Base-by-base conservation (phyloP, 2,888 invertebrate genomes). In the Aphodius granarius region DNA sequence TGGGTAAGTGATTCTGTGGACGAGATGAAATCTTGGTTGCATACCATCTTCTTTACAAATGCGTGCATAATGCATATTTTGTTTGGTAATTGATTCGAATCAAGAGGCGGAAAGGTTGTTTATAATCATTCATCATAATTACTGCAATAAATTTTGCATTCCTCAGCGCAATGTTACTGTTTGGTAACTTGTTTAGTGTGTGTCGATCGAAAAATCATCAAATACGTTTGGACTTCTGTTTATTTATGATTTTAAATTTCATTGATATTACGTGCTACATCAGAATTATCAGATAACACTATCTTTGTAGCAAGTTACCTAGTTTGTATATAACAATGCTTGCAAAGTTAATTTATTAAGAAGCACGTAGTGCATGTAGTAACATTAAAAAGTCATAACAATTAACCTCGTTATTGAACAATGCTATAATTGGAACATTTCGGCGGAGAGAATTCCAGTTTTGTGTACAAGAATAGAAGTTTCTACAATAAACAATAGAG, bases 1-100 rank as follows among this genome's bases (percentile, higher is more conserved):
- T 9, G 73, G 73, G 76, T 76, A 71, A 76, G 76, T 76, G 63
- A 66, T 16, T 22, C 65, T 15, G 43, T 43, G 20, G 17, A 16
- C 62, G 13, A 68, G 22, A n/a, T 66, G 73, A 23, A 23, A 5
- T 6, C 21, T 23, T 65, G 71, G 75, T 75, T 75, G 71, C 43
- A 63, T 75, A 65, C 16, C n/a, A n/a, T n/a, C n/a, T n/a, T n/a
- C 15, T 16, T 5, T 71, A n/a, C n/a, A 71, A 6, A 13, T 13
- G 43, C 43, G 3, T 9, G 43, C 13, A 43, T 9, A 23, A 43
- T 43, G 13, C 43, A 43, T 43, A 1, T 6, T 43, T 43, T 43
- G 6, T 43, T 43, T 43, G 6, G 6, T 43, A 2, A 43, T 9
- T 43, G 13, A 43, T 43, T 43, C 13, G 43, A 43, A 43, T 43